These are phyloP conservation scores for Thaumatotibia leucotreta DNA, from an alignment of 1,140 invertebrate species.

Conservation along the genomic window DNA sequence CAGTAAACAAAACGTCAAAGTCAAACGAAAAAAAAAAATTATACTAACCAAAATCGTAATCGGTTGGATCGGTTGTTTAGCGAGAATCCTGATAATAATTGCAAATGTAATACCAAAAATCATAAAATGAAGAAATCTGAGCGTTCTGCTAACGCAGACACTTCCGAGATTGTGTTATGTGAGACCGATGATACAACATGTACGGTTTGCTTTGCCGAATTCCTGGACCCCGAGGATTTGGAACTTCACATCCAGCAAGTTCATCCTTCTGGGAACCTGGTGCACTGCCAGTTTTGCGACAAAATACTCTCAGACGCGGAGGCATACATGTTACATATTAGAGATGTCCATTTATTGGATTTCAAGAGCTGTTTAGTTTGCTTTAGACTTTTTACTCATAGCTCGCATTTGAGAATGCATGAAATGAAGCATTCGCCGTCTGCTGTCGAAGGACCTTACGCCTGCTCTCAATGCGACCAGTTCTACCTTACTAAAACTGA, in stretches of 20 bases:
- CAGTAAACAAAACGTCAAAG: too few relatives aligned
- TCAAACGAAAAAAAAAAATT: too few relatives aligned
- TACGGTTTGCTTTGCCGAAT: constrained; percentile 50
- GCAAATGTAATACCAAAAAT: not conserved
- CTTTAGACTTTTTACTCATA: constrained; percentile 30
- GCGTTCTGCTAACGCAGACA: not conserved
- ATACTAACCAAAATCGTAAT: too few relatives aligned
- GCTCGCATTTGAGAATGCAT: constrained; percentile 25
- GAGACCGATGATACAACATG: constrained; percentile 52
- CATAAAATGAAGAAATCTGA: constrained; percentile 16
- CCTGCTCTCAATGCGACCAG: constrained; percentile 41
- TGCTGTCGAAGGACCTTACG: constrained; percentile 9
- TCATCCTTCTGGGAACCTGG: constrained; percentile 26
- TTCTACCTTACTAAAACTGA: constrained; percentile 27
- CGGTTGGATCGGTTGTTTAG: too few relatives aligned
- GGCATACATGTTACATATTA: constrained; percentile 39
- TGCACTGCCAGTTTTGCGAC: constrained; percentile 37
- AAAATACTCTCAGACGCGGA: constrained; percentile 25
- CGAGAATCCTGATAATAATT: too few relatives aligned
- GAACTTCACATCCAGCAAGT: constrained; percentile 43
- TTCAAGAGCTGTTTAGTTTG: constrained; percentile 44
- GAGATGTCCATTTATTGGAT: constrained; percentile 32
- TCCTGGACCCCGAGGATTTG: constrained; percentile 51
- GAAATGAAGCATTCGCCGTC: constrained; percentile 37
- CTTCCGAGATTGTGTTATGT: not conserved